Conservation (phyloP, 2,888 invertebrate species). For the Brachyptera risi region DNA sequence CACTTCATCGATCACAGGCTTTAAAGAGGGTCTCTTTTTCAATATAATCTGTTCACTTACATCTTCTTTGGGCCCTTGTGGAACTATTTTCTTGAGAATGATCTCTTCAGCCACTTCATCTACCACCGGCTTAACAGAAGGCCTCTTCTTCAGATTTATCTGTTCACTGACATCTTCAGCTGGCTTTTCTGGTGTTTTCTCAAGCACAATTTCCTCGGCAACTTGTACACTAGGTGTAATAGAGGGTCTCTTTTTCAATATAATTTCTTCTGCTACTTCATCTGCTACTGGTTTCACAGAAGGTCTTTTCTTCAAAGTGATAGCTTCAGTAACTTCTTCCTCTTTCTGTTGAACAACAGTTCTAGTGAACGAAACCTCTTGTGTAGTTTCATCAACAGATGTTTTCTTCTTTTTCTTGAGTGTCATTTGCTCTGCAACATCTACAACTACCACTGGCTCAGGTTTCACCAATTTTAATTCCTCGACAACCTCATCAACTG, state of each 20-base stretch:
- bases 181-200: conserved; percentile 34
- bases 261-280: conserved; percentile 35
- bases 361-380: conserved; percentile 35
- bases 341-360: conserved; percentile 32
- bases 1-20: conserved; percentile 47
- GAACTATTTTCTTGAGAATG: conserved; percentile 35
- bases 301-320: conserved; percentile 46
- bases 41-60: conserved; percentile 23
- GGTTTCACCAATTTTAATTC: conserved; percentile 39
- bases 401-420: conserved; percentile 45
- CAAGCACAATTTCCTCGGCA: conserved; percentile 45
- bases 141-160: conserved; percentile 31
- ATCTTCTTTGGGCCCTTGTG: conserved; percentile 37
- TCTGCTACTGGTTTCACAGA: conserved; percentile 30
- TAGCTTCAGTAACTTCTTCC: conserved; percentile 47
- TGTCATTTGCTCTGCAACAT: conserved; percentile 45
- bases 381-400: conserved; percentile 37
- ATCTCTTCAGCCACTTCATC: conserved; percentile 39
- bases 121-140: conserved; percentile 41
- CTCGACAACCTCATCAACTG: conserved; percentile 42
- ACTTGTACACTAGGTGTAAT: conserved; percentile 41
- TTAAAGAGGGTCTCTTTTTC: conserved; percentile 19
- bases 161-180: conserved; percentile 34
- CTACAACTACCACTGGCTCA: conserved; percentile 33
- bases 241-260: conserved; percentile 33